phyloP scores from a whole-genome alignment of 1,140 invertebrate species.

The Tetranychus cinnabarinus region DNA sequence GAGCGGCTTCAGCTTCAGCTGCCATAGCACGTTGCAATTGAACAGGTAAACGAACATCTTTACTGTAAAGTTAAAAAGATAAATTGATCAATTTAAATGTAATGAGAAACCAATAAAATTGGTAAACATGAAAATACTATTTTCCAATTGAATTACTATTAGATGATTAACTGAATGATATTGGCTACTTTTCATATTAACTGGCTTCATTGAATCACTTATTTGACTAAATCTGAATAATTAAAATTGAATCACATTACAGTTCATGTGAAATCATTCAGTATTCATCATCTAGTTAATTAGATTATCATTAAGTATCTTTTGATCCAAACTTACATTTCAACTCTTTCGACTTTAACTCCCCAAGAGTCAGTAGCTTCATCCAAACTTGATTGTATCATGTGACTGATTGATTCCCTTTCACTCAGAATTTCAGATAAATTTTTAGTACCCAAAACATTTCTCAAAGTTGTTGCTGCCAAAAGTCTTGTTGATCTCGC shows the following conservation, averaged over 20 bases:
- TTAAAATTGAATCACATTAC: too few species aligned
- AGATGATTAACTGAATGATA: too few species aligned
- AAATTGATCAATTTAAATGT: too few species aligned
- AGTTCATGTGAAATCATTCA: too few species aligned
- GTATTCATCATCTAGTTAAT: too few species aligned
- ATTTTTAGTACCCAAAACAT: slow-evolving; percentile 34
- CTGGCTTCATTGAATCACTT: too few species aligned
- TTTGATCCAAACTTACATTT: slow-evolving; percentile 31
- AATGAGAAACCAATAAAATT: too few species aligned
- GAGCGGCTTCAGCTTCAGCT: slow-evolving; percentile 27
- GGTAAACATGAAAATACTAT: too few species aligned
- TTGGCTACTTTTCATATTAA: too few species aligned
- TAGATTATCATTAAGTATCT: too few species aligned
- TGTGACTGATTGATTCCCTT: slow-evolving; percentile 30
- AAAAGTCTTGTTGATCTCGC: slow-evolving; percentile 61
- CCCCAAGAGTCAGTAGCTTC: slow-evolving; percentile 28
- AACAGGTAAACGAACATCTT: slow-evolving; percentile 17
- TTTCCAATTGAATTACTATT: too few species aligned
- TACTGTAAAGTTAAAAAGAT: neutral
- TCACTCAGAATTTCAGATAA: slow-evolving; percentile 33
- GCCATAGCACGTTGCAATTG: slow-evolving; percentile 29
- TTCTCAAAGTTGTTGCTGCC: slow-evolving; percentile 44
- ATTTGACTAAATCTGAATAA: too few species aligned
- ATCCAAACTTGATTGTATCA: slow-evolving; percentile 37
- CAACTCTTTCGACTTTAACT: slow-evolving; percentile 80